Base-by-base conservation (phyloP, 2,888 invertebrate species). In the Caenorhabditis uteleia region DNA sequence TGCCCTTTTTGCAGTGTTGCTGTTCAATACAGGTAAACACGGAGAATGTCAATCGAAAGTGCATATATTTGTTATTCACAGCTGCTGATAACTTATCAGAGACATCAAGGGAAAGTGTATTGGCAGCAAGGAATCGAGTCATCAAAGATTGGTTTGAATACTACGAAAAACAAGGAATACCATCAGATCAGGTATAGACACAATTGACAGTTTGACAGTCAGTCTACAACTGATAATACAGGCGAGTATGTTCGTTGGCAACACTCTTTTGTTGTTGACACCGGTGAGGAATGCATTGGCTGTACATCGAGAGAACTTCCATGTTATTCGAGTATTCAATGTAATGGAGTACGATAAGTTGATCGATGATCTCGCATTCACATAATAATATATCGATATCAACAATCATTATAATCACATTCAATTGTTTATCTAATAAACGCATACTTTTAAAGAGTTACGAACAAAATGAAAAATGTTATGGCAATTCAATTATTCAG, bases 331-430 rank as follows among this genome's bases (percentile, higher is more conserved):
- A 12, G 68, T 77, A 26, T 79, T 79, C 56, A 72, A 76, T 27
- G 54, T 77, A 20, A 66, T 74, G 56, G 75, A 75, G 18, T 79
- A 78, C 48, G 77, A 79, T 56, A 66, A 74, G 45, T 49, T 79
- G 29, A 59, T 79, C 31, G 75, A 79, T 55, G 79, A 79, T 49
- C 56, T 77, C 42, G 36, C 27, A 21, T 61, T 61, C 26, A 31
- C 20, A 39, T 39, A 14, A 39, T 39, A n/a, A n/a, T n/a, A n/a
- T n/a, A n/a, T n/a, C n/a, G n/a, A n/a, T n/a, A n/a, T n/a, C n/a
- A n/a, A n/a, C n/a, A n/a, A n/a, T n/a, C n/a, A n/a, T n/a, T n/a
- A n/a, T n/a, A n/a, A n/a, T n/a, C n/a, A n/a, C n/a, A n/a, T n/a
- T n/a, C n/a, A n/a, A n/a, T n/a, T n/a, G n/a, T n/a, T n/a, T n/a